Evolutionary conservation across 2,113 vertebrate species (phyloP).

Genomic region (Rhinoderma darwinii): DNA sequence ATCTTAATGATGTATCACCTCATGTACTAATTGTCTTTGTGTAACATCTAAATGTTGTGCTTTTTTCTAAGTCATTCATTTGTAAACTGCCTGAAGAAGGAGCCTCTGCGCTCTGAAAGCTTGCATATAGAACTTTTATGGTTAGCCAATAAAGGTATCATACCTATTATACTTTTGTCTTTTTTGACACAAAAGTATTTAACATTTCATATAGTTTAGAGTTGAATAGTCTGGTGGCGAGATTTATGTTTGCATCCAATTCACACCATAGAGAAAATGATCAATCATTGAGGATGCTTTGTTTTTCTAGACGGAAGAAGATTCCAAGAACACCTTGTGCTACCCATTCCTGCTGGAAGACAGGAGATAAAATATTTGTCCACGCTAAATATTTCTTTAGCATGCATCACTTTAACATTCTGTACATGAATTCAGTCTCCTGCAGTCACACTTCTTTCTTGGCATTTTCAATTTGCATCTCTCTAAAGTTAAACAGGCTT

Average conservation of each 20-base stretch:
- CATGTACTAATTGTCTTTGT: too few species aligned
- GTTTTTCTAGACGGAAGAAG: slow-evolving; percentile 44
- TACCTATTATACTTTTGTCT: too few species aligned
- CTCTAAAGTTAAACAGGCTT: slow-evolving; percentile 41
- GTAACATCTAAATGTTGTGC: too few species aligned
- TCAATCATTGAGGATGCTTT: slow-evolving; percentile 47
- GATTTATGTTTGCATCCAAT: slow-evolving; percentile 51
- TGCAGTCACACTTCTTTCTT: slow-evolving; percentile 37
- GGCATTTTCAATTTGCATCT: slow-evolving; percentile 33
- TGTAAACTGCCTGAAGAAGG: too few species aligned
- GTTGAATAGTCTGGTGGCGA: slow-evolving; percentile 36
- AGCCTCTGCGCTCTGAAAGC: too few species aligned
- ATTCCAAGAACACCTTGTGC: slow-evolving; percentile 53
- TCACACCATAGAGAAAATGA: slow-evolving; percentile 42
- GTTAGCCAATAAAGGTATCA: too few species aligned
- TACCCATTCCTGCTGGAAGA: slow-evolving; percentile 43
- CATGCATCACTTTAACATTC: slow-evolving; percentile 50
- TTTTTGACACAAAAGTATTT: too few species aligned
- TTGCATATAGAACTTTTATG: too few species aligned
- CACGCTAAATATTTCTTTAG: slow-evolving; percentile 52
- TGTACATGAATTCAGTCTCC: slow-evolving; percentile 36
- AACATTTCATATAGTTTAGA: slow-evolving; percentile 48
- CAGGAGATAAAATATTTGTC: slow-evolving; percentile 57
- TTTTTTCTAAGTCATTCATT: too few species aligned
- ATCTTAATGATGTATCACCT: too few species aligned